phyloP scores from a whole-genome alignment of 2,797 vertebrate species.

The Spinibarbus caldwelli region DNA sequence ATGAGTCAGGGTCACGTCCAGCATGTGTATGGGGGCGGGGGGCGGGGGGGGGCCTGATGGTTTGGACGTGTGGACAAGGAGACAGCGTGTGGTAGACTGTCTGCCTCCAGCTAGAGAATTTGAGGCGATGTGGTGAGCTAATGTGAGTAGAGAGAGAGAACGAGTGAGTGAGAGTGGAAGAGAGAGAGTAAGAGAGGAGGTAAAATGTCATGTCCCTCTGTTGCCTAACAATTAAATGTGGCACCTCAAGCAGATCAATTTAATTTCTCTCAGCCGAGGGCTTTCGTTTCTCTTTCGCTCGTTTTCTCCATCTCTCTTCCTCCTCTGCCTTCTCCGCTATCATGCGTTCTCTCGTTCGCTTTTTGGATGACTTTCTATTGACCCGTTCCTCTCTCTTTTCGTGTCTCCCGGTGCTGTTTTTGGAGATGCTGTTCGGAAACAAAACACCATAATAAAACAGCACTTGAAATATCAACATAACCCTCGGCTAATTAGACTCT shows the following conservation, averaged over 20 bases:
- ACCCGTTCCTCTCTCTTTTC: conserved; percentile 43
- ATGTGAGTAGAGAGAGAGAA: conserved; percentile 77
- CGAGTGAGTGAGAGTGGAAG: conserved; percentile 44
- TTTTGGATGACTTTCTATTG: conserved; percentile 41
- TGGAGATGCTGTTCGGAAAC: conserved; percentile 80
- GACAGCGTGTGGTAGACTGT: conserved; percentile 74
- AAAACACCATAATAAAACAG: conserved; percentile 83
- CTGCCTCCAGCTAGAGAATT: conserved; percentile 78
- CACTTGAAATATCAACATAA: conserved; percentile 86
- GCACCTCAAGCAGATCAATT: conserved; percentile 89
- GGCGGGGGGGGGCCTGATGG: conserved; percentile 65
- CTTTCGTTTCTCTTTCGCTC: conserved; percentile 56
- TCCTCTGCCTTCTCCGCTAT: conserved; percentile 14
- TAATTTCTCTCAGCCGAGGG: conserved; percentile 78
- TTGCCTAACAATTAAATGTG: conserved; percentile 87
- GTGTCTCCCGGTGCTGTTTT: conserved; percentile 66
- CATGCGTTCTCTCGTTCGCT: conserved; percentile 44
- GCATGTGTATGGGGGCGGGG: conserved; percentile 44
- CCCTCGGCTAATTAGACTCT: conserved; percentile 86
- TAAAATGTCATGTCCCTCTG: conserved; percentile 86
- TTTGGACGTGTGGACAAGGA: conserved; percentile 57
- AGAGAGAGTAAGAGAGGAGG: conserved; percentile 69
- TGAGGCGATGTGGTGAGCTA: conserved; percentile 75
- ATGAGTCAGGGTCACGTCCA: conserved; percentile 75
- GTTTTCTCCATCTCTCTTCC: conserved; percentile 34